Base-by-base conservation (phyloP, 2,888 invertebrate genomes). In the Amiota mariae region DNA sequence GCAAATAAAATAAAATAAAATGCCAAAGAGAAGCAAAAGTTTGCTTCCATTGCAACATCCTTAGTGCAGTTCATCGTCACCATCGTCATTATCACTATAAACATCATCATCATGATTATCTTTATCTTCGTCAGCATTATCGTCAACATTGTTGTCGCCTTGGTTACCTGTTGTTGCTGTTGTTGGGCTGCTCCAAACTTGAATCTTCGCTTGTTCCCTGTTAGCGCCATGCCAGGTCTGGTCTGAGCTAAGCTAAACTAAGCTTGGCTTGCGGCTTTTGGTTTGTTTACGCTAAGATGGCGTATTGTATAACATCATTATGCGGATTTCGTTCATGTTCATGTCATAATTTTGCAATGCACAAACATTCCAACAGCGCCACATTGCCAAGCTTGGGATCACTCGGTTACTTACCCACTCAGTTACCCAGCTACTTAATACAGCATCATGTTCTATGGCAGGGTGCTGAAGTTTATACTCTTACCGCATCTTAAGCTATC, bases 271-370 rank as follows among this genome's bases (percentile, higher is more conserved):
- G 82, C 83, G 84, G 84, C 85, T 70, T 85, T 81, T 72, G 79
- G 81, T 85, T 81, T 84, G 86, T 85, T 84, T 84, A 79, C 78
- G 86, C 85, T 84, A 84, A 85, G 87, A 87, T 87, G 87, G 87
- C 84, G 87, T 87, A 87, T 88, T 85, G 87, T 87, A 85, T 87
- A 88, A 87, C 87, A 87, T 88, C 88, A 88, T 87, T 87, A 88
- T 87, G 86, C 81, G 87, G 81, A 85, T 86, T 87, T 83, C 84
- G 88, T 84, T 87, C 87, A 86, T 87, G 87, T 88, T 87, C 87
- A 87, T 87, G 87, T 87, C 88, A 87, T 87, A 87, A 87, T 87
- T 87, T 87, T 88, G 85, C 85, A 78, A 77, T 81, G 78, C 78
- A 76, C 77, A 78, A 75, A 79, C 77, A 78, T 77, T 77, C 76